Percentiles rank a stretch among this genome's conserved stretches.
Evolutionary conservation across 2,113 vertebrate genomes (phyloP).

Genomic region (Lucifuga dentata): DNA sequence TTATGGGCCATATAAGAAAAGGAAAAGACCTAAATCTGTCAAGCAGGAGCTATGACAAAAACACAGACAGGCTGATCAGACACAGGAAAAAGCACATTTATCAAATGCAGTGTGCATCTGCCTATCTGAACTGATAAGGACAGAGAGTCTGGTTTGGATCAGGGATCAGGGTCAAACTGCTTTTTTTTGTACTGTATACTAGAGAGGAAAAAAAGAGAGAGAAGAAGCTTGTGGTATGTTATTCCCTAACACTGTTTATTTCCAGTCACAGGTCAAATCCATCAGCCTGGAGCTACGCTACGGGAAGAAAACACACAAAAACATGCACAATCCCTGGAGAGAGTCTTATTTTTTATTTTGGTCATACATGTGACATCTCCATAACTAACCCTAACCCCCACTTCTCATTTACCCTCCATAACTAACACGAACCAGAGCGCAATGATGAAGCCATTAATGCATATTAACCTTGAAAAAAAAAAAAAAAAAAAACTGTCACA

Average conservation of each 20-base stretch:
- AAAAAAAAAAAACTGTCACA: too few species aligned
- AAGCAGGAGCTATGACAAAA: conserved; percentile 50
- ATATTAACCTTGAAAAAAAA: too few species aligned
- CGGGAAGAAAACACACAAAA: conserved; percentile 8
- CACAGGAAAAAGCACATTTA: conserved; percentile 61
- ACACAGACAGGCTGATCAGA: conserved; percentile 24
- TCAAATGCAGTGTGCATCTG: conserved; percentile 35
- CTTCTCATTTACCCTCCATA: conserved; percentile 18
- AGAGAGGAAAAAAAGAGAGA: conserved; percentile 1
- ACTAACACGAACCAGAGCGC: too few species aligned
- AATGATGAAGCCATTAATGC: too few species aligned
- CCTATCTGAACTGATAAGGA: conserved; percentile 51
- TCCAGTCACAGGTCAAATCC: conserved; percentile 53
- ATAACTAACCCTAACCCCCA: conserved; percentile 53
- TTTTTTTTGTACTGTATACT: conserved; percentile 8
- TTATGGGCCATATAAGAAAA: conserved; percentile 37
- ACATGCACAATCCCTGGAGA: conserved; percentile 29
- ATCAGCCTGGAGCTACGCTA: conserved; percentile 56
- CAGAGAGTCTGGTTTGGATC: conserved; percentile 31
- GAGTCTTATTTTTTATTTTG: conserved; percentile 12
- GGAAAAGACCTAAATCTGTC: conserved; percentile 68
- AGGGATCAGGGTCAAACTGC: conserved; percentile 32
- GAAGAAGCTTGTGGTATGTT: conserved; percentile 54
- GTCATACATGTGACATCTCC: conserved; percentile 58
- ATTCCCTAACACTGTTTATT: conserved; percentile 55